Base-by-base conservation (phyloP, 2,888 invertebrate genomes). In the Linnaemya vulpina region DNA sequence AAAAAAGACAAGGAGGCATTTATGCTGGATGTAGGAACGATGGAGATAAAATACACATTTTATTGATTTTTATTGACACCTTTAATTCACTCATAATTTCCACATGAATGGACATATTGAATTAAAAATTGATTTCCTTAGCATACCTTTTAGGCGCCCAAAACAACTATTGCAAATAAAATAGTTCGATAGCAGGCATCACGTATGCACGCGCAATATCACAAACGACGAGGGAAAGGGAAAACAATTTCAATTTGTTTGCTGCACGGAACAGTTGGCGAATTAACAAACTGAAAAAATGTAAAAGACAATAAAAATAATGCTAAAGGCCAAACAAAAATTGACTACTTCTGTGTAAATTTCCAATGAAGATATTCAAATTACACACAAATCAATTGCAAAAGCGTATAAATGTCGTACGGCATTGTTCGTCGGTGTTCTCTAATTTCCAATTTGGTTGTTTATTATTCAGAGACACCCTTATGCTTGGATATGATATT, bases 261-360 rank as follows among this genome's bases (percentile, higher is more conserved):
- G 88, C 87, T 88, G 89, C 79, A 68, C 58, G 76, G 76, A 84
- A 80, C 83, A 84, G 75, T 86, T 90, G 89, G 89, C 88, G 88
- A 90, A 89, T 90, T 91, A 90, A 91, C 89, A 90, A 90, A 89
- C 87, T 90, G 90, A 90, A 91, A 91, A 91, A 77, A 70, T 89
- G 70, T 55, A 75, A 74, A 79, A 85, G 82, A 82, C 85, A 82
- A 85, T 85, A 82, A 78, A 81, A 75, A 68, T 62, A 51, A 65
- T 53, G 82, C 85, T 71, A 78, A 78, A 71, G 82, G 85, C 82
- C 49, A 77, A 73, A 74, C 49, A 53, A 67, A 67, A 80, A 58
- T 67, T 73, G 58, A 63, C 30, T 73, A 62, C 60, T 65, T 20
- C 40, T 35, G 53, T 70, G 25, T 35, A 30, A 40, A 17, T 13